These are phyloP conservation scores for Paramuricea clavata DNA, from an alignment of 92 coral and sea anemone genomes.

Conservation along the genomic window DNA sequence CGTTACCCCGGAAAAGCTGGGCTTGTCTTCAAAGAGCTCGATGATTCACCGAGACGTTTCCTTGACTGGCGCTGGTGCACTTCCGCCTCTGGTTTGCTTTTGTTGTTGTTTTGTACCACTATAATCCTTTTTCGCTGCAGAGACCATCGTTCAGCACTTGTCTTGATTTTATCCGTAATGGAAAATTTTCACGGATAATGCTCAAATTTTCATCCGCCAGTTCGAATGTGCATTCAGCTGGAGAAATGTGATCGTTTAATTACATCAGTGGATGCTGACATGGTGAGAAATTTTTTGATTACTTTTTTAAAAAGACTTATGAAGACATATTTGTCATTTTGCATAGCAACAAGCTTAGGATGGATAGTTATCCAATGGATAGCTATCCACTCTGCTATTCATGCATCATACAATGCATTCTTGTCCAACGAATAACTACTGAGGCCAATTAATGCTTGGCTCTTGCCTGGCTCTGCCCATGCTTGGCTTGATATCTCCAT, in stretches of 20 bases:
- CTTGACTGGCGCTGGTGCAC: no score
- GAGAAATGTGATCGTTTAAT: neutral
- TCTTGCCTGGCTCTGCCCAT: no score
- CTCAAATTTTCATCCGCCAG: conserved; percentile 12
- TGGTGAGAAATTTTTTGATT: neutral
- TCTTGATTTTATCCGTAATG: conserved; percentile 33
- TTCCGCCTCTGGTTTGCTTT: no score
- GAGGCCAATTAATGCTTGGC: no score
- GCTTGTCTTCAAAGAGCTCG: conserved; percentile 23
- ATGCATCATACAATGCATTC: neutral
- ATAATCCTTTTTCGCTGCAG: conserved; percentile 32
- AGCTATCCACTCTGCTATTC: neutral
- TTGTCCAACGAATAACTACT: neutral
- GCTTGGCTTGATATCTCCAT: no score
- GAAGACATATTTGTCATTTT: conserved; percentile 22
- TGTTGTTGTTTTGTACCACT: neutral
- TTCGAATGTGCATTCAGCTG: neutral
- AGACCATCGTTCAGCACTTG: conserved; percentile 18
- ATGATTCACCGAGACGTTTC: no score
- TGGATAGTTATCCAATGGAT: conserved; percentile 28
- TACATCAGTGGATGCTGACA: neutral
- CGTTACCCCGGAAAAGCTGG: no score
- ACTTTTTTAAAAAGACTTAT: neutral
- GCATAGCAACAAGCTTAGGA: conserved; percentile 16
- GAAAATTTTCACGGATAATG: conserved; percentile 1